phyloP scores from a whole-genome alignment of 2,797 vertebrate species.

The Hippoglossus hippoglossus region DNA sequence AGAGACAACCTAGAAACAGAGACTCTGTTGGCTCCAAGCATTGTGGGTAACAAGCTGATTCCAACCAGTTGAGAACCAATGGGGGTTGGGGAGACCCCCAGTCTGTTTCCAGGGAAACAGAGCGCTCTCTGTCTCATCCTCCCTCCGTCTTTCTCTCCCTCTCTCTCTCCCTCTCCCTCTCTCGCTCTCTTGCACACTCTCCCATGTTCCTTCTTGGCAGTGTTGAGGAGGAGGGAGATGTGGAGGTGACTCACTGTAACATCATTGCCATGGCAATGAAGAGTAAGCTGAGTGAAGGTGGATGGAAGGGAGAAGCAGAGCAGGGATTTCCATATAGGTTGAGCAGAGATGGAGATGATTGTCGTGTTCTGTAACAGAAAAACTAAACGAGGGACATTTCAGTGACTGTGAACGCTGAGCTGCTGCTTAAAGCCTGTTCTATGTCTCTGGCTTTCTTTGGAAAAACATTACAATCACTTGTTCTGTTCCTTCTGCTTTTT shows the following conservation, averaged over 20 bases:
- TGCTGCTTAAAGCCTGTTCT: neutral
- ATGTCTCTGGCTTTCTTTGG: slow-evolving; percentile 6
- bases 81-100: slow-evolving; percentile 76
- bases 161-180: slow-evolving; percentile 38
- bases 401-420: neutral
- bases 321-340: slow-evolving; percentile 57
- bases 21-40: slow-evolving; percentile 57
- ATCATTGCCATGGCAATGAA: slow-evolving; percentile 84
- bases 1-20: slow-evolving; percentile 70
- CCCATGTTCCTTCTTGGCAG: slow-evolving; percentile 70
- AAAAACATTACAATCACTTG: neutral
- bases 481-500: neutral
- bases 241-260: slow-evolving; percentile 83
- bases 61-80: slow-evolving; percentile 78
- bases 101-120: slow-evolving; percentile 85
- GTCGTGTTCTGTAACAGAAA: slow-evolving; percentile 35
- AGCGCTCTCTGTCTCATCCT: slow-evolving; percentile 63
- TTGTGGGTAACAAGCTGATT: slow-evolving; percentile 76
- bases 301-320: slow-evolving; percentile 46
- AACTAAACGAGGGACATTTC: slow-evolving; percentile 5
- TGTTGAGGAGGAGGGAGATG: slow-evolving; percentile 76
- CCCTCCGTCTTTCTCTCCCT: slow-evolving; percentile 16
- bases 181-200: slow-evolving; percentile 46
- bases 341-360: slow-evolving; percentile 45
- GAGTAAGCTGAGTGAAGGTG: slow-evolving; percentile 60